A percentile compares a stretch with the other conserved stretches of the same genome.
These are phyloP conservation scores for Drosophila acutilabella DNA, from an alignment of 2,888 invertebrate species.

Conservation along the genomic window DNA sequence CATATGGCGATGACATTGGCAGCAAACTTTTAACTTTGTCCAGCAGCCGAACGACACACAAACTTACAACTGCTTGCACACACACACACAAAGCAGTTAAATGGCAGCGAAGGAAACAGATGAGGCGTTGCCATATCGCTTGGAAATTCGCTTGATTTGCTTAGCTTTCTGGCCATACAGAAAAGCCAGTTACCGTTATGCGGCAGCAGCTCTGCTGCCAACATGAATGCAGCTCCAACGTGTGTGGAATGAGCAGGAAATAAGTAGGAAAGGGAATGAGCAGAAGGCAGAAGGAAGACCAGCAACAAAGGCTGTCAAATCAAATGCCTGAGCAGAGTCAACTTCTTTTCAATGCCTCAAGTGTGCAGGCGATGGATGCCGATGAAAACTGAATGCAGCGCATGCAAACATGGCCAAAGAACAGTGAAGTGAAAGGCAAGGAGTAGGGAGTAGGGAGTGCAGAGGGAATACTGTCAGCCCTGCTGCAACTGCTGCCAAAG, in stretches of 20 bases:
- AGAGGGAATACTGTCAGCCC: conserved; percentile 4
- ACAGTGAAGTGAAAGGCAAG: neutral
- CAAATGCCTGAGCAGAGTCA: conserved; percentile 38
- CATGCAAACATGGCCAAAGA: conserved; percentile 4
- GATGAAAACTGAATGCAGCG: conserved; percentile 19
- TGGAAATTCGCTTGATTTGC: conserved; percentile 70
- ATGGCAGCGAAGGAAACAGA: conserved; percentile 29
- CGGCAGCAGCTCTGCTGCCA: conserved; percentile 26
- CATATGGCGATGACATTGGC: conserved; percentile 36
- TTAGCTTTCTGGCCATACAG: conserved; percentile 52
- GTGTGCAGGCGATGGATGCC: conserved; percentile 29
- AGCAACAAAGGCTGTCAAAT: conserved; percentile 57
- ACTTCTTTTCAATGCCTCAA: conserved; percentile 53
- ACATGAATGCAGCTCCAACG: conserved; percentile 47
- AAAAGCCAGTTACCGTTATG: conserved; percentile 73
- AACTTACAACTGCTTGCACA: neutral
- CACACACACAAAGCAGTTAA: neutral
- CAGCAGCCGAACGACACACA: conserved; percentile 19
- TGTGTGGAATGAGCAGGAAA: conserved; percentile 1
- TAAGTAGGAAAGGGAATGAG: neutral
- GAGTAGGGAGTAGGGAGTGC: too few species aligned
- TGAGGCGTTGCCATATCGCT: conserved; percentile 34
- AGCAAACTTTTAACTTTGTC: conserved; percentile 39
- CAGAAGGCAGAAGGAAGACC: neutral
- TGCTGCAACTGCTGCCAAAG: conserved; percentile 27